Conservation (phyloP, 2,888 invertebrate genomes). For the Mesochorus sp. region DNA sequence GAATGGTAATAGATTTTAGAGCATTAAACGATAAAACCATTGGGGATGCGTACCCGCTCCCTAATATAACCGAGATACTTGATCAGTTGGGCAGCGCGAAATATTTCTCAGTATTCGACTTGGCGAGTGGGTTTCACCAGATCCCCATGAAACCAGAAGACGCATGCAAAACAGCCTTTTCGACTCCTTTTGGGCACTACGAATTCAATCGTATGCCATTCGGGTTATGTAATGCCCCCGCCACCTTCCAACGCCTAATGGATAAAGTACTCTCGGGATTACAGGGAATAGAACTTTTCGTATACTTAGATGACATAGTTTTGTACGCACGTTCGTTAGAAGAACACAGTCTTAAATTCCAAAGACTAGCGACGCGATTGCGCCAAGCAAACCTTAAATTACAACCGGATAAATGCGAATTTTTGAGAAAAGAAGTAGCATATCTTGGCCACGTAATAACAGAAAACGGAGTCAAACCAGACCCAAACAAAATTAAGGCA, state of each 20-base stretch:
- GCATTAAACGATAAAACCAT: no score
- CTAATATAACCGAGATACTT: no score
- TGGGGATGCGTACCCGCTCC: no score
- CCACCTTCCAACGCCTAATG: slow-evolving; percentile 22
- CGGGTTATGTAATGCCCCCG: neutral
- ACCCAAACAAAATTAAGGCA: slow-evolving; percentile 61
- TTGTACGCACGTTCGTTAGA: slow-evolving; percentile 32
- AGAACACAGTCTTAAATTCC: slow-evolving; percentile 36
- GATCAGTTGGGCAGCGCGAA: no score
- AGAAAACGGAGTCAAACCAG: slow-evolving; percentile 10
- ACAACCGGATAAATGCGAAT: slow-evolving; percentile 9
- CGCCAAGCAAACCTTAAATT: neutral
- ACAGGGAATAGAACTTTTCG: slow-evolving; percentile 4
- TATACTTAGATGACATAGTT: slow-evolving; percentile 52
- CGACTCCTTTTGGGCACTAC: slow-evolving; percentile 7
- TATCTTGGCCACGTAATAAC: slow-evolving; percentile 18
- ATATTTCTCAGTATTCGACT: no score
- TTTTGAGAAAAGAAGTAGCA: slow-evolving; percentile 22
- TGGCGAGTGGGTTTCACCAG: slow-evolving; percentile 40
- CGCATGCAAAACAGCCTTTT: slow-evolving; percentile 18
- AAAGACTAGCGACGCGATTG: neutral
- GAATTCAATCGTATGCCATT: slow-evolving; percentile 21
- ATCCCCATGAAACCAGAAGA: slow-evolving; percentile 9
- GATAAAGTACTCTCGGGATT: slow-evolving; percentile 27
- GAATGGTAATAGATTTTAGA: no score